phyloP scores from a whole-genome alignment of 2,797 vertebrate genomes.

The Bucorvus abyssinicus region DNA sequence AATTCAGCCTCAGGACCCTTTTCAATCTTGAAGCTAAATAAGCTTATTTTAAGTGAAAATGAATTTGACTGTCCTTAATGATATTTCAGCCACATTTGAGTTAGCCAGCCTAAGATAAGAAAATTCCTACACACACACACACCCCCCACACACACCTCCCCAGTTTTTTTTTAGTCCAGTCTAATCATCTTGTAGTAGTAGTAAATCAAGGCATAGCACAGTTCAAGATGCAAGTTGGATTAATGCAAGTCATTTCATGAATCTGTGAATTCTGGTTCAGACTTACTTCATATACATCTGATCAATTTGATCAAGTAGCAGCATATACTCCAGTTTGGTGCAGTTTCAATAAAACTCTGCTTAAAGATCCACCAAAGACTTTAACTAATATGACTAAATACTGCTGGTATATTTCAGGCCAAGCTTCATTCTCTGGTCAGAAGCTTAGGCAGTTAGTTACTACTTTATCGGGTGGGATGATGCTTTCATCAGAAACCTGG shows the following conservation, averaged over 20 bases:
- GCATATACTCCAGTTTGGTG: background rate
- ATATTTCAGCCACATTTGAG: background rate
- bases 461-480: background rate
- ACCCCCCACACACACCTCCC: too few relatives aligned
- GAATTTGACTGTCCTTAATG: background rate
- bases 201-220: background rate
- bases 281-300: background rate
- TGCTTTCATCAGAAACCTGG: background rate
- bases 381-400: background rate
- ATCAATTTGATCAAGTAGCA: background rate
- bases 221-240: background rate
- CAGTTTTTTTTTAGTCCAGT: background rate
- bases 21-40: background rate
- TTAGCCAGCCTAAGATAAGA: background rate
- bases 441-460: background rate
- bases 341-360: background rate
- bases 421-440: fast-evolving
- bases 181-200: background rate
- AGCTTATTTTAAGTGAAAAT: background rate
- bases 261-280: background rate
- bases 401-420: background rate
- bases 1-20: background rate
- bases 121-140: too few relatives aligned
- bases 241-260: background rate
- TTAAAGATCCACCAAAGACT: background rate